Conservation (phyloP, 2,113 vertebrate species). For the Corythaeola cristata region DNA sequence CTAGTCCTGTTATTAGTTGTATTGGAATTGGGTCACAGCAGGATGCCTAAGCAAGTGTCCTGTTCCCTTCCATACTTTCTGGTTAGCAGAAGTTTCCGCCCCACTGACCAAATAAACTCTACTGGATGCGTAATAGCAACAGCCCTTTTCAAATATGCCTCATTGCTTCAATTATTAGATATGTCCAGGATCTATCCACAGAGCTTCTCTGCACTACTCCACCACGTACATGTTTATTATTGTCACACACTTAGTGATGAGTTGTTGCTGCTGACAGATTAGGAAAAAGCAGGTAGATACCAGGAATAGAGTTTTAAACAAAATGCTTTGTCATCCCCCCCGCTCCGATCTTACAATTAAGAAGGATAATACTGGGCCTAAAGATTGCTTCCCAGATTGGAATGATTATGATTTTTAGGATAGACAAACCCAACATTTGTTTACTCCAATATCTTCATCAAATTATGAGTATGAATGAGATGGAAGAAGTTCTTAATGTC, state of each 20-base stretch:
- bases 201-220: background rate
- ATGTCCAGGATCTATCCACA: background rate
- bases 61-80: background rate
- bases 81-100: background rate
- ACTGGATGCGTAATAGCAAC: background rate
- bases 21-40: background rate
- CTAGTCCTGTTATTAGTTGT: background rate
- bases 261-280: background rate
- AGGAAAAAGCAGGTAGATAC: background rate
- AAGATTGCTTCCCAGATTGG: background rate
- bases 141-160: background rate
- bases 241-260: background rate
- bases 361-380: background rate
- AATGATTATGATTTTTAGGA: background rate
- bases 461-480: background rate
- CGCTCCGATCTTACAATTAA: background rate
- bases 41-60: background rate
- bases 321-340: background rate
- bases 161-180: background rate
- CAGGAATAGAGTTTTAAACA: background rate
- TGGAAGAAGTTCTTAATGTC: background rate
- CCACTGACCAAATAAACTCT: background rate
- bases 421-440: background rate
- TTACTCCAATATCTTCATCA: background rate
- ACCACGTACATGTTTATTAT: background rate